Percentiles rank a stretch among this genome's conserved stretches.
phyloP scores from a whole-genome alignment of 2,113 vertebrate species.

The Cryptomyrus ogoouensis region DNA sequence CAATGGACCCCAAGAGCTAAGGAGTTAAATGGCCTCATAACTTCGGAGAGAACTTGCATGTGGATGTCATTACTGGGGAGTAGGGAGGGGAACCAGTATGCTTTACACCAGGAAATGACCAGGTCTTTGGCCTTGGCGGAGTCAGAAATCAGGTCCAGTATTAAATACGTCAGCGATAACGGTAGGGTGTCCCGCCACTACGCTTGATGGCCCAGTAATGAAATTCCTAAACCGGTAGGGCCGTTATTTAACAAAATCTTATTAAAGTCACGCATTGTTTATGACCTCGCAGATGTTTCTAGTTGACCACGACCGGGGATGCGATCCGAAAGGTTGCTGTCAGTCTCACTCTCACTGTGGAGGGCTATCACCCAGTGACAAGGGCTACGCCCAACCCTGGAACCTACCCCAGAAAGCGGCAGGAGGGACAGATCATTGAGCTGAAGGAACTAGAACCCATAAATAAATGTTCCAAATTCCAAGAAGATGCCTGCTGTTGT shows the following conservation, averaged over 20 bases:
- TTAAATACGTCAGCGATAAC: slow-evolving; percentile 2
- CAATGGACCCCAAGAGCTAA: not conserved
- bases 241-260: not conserved
- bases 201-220: not conserved
- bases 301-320: not conserved
- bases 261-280: slow-evolving; percentile 12
- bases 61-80: slow-evolving; percentile 24
- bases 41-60: slow-evolving; percentile 33
- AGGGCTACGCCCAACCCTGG: not conserved
- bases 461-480: not conserved
- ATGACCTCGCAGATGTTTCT: not conserved
- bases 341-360: not conserved
- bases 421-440: not conserved
- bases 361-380: not conserved
- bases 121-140: not conserved
- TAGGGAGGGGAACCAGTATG: not conserved
- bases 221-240: not conserved
- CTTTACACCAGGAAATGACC: slow-evolving; percentile 20
- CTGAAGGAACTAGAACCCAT: not conserved
- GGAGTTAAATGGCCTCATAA: slow-evolving; percentile 16
- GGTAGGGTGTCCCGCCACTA: not conserved
- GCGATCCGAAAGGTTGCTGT: not conserved
- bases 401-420: not conserved
- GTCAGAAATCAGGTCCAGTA: not conserved
- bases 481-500: not conserved